These are phyloP conservation scores for Phyllostomus discolor DNA, from an alignment of 2,113 vertebrate genomes.

Conservation along the genomic window DNA sequence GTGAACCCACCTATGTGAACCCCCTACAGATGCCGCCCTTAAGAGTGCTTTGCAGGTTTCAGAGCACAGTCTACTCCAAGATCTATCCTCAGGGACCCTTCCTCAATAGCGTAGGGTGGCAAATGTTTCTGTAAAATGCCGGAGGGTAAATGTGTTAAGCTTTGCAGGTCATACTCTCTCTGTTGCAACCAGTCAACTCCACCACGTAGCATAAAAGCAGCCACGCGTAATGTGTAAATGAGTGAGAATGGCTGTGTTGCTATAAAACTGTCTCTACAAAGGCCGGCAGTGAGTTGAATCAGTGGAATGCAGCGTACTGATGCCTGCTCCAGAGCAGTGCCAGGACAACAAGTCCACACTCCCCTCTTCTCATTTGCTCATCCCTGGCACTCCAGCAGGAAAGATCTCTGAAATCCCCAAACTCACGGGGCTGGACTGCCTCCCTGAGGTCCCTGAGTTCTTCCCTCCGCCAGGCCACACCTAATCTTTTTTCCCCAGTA, in stretches of 20 bases:
- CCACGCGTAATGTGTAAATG: not conserved
- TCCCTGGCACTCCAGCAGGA: not conserved
- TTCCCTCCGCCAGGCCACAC: not conserved
- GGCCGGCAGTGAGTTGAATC: not conserved
- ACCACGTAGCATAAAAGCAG: not conserved
- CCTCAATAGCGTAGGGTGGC: not conserved
- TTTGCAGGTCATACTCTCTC: not conserved
- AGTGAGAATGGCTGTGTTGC: not conserved
- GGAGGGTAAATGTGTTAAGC: not conserved
- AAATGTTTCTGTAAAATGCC: not conserved
- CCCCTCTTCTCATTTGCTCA: not conserved
- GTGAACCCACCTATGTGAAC: not conserved
- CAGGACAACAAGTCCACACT: not conserved
- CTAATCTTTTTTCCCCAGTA: not conserved
- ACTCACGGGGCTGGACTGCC: not conserved
- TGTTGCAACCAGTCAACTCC: not conserved
- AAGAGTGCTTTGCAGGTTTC: not conserved
- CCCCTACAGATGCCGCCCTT: not conserved
- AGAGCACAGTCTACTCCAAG: not conserved
- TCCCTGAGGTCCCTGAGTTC: rapidly evolving
- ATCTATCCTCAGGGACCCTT: not conserved
- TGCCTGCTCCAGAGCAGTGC: not conserved
- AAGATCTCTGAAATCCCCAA: not conserved
- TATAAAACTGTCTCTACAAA: not conserved
- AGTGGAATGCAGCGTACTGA: not conserved